Percentiles rank a stretch among this genome's conserved stretches.
Evolutionary conservation across 2,888 invertebrate genomes (phyloP).

Genomic region (Oscheius onirici): DNA sequence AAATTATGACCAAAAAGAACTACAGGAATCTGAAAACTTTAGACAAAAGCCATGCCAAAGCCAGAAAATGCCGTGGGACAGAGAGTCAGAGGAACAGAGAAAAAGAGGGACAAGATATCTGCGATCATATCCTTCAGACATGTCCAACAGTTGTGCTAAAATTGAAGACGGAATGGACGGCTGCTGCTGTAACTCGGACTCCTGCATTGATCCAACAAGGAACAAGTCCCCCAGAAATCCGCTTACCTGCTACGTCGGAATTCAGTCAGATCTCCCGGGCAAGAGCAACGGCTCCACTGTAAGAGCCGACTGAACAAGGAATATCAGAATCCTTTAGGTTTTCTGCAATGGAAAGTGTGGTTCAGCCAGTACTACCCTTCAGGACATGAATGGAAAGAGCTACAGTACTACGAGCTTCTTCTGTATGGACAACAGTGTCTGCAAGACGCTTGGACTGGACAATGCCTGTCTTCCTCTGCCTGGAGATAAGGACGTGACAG

Average conservation of each 20-base stretch:
- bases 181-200: constrained; percentile 53
- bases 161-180: constrained; percentile 44
- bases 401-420: constrained; percentile 41
- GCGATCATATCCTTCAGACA: too few species aligned
- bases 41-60: too few species aligned
- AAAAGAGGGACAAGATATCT: too few species aligned
- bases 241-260: constrained; percentile 53
- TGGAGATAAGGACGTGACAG: constrained; percentile 37
- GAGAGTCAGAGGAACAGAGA: too few species aligned
- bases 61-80: too few species aligned
- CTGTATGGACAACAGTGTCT: constrained; percentile 37
- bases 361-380: constrained; percentile 37
- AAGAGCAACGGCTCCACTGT: background rate
- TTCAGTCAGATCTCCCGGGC: constrained; percentile 31
- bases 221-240: constrained; percentile 39
- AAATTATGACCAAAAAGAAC: background rate
- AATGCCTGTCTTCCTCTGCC: constrained; percentile 42
- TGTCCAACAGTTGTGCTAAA: constrained; percentile 36
- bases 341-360: constrained; percentile 49
- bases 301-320: background rate
- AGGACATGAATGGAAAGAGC: constrained; percentile 31
- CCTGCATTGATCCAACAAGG: constrained; percentile 43
- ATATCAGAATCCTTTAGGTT: constrained; percentile 9
- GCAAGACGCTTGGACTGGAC: constrained; percentile 38
- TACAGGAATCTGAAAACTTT: constrained; percentile 40